Conservation (phyloP, 2,113 vertebrate species). For the Megatriorchis doriae region DNA sequence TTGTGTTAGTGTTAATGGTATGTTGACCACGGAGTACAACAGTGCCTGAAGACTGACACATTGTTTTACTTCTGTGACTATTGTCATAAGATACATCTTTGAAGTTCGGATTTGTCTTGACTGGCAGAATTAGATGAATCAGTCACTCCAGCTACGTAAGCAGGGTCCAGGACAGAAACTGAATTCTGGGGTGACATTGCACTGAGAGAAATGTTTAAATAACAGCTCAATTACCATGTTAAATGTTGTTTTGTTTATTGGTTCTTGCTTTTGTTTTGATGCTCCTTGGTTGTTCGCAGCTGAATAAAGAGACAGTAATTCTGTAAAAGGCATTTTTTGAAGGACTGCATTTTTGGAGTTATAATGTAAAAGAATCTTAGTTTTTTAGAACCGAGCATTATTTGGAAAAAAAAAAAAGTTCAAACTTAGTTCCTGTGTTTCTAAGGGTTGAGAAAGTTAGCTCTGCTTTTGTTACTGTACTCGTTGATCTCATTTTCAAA, state of each 20-base stretch:
- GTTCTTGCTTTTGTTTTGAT: slow-evolving; percentile 5
- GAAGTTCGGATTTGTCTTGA: neutral
- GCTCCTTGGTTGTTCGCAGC: neutral
- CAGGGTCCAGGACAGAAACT: neutral
- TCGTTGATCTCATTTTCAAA: slow-evolving; percentile 29
- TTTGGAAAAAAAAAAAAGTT: neutral
- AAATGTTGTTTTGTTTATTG: neutral
- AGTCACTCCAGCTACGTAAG: neutral
- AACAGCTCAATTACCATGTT: neutral
- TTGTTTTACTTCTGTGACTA: neutral
- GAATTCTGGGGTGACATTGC: neutral
- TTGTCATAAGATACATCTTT: neutral
- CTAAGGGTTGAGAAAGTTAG: neutral
- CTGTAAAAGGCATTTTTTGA: neutral
- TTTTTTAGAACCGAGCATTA: neutral
- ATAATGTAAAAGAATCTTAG: neutral
- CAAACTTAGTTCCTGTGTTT: neutral
- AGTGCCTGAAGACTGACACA: neutral
- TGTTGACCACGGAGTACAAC: neutral
- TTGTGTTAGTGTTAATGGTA: neutral
- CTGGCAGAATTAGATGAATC: neutral
- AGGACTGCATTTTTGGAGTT: neutral
- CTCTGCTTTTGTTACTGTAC: neutral
- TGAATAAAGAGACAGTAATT: neutral
- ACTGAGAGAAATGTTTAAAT: neutral